phyloP scores from a whole-genome alignment of 2,888 invertebrate species.

The Drosophila tripunctata region DNA sequence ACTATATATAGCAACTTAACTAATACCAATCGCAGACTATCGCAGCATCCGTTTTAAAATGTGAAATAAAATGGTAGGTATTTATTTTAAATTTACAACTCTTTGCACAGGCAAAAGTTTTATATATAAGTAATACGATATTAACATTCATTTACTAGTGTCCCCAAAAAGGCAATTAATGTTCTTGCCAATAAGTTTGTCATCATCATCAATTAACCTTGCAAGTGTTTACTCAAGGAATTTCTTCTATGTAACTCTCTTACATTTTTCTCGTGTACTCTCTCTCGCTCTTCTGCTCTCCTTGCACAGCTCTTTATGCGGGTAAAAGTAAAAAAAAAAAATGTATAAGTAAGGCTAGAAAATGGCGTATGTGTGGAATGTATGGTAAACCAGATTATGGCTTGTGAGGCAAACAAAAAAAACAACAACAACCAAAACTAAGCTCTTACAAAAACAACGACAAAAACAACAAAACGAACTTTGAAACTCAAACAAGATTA shows the following conservation, averaged over 20 bases:
- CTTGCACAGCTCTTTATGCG: slow-evolving; percentile 16
- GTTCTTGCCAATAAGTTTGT: slow-evolving; percentile 1
- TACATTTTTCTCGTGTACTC: neutral
- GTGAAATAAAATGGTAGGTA: slow-evolving; percentile 64
- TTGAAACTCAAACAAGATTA: slow-evolving; percentile 63
- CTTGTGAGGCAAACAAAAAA: slow-evolving; percentile 6
- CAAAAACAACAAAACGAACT: slow-evolving; percentile 31
- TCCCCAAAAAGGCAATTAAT: slow-evolving; percentile 1
- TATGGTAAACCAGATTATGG: slow-evolving; percentile 25
- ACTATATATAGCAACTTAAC: slow-evolving; percentile 44
- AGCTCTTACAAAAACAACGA: slow-evolving; percentile 3
- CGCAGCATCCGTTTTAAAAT: slow-evolving; percentile 54
- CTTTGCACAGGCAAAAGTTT: no score
- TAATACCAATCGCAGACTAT: slow-evolving; percentile 36
- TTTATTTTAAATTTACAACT: no score
- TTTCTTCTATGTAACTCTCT: slow-evolving; percentile 12
- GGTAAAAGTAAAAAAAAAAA: slow-evolving; percentile 28
- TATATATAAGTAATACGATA: neutral
- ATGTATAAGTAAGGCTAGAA: slow-evolving; percentile 30
- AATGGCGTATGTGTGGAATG: slow-evolving; percentile 23
- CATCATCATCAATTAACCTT: slow-evolving; percentile 16
- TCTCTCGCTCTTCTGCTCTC: neutral
- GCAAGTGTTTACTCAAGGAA: slow-evolving; percentile 18
- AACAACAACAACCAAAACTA: slow-evolving; percentile 19
- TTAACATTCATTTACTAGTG: no score